These are phyloP conservation scores for Anguilla rostrata DNA, from an alignment of 2,113 vertebrate species.

Conservation along the genomic window DNA sequence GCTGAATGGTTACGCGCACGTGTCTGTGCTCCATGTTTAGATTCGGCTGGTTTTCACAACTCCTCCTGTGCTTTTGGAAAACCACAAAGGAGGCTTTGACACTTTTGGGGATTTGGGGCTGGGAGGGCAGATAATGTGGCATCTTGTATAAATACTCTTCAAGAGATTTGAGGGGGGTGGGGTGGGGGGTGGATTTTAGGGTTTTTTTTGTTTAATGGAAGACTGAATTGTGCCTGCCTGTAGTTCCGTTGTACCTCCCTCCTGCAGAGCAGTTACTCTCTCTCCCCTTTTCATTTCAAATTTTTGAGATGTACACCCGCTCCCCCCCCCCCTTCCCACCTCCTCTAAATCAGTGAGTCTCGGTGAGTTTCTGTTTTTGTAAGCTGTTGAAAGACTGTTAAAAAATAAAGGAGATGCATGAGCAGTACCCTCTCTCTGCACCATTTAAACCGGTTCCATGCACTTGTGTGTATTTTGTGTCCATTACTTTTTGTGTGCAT, in stretches of 20 bases:
- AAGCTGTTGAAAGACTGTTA: slow-evolving; percentile 19
- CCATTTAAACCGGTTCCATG: not conserved
- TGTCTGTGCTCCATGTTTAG: not conserved
- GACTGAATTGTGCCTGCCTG: slow-evolving; percentile 3
- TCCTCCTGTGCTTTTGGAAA: not conserved
- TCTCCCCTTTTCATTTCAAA: not conserved
- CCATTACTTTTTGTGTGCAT: not conserved
- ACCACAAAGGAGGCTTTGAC: slow-evolving; percentile 3
- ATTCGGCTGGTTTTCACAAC: not conserved
- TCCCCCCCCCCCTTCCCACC: no score
- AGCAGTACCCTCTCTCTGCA: slow-evolving; percentile 3
- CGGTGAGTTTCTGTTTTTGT: slow-evolving; percentile 22
- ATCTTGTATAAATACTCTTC: not conserved
- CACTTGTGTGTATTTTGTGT: not conserved
- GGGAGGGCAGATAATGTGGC: not conserved
- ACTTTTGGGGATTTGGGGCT: not conserved
- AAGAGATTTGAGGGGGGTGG: not conserved
- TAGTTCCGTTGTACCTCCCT: slow-evolving; percentile 12
- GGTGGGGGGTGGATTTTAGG: not conserved
- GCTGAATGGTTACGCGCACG: slow-evolving; percentile 2
- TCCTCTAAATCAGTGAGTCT: not conserved
- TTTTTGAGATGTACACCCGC: not conserved
- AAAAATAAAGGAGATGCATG: slow-evolving; percentile 25
- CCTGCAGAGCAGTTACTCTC: not conserved
- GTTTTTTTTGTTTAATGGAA: not conserved